Conservation (phyloP, 2,888 invertebrate species). For the Pocota personata region DNA sequence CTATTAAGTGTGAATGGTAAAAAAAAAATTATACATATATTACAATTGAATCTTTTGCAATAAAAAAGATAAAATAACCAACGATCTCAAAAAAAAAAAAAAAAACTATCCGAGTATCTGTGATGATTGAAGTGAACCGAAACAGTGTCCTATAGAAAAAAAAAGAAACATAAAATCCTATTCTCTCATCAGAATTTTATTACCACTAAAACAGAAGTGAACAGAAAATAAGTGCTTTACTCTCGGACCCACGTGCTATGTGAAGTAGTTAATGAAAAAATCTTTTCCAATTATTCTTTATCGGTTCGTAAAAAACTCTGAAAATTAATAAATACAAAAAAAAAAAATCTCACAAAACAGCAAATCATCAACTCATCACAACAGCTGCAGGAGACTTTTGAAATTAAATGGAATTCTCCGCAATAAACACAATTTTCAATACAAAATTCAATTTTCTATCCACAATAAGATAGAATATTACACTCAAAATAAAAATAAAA, state of each 20-base stretch:
- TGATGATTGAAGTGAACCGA: conserved; percentile 39
- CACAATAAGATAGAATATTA: conserved; percentile 24
- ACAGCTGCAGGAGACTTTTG: conserved; percentile 26
- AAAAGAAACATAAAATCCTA: conserved; percentile 36
- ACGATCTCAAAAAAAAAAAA: conserved; percentile 27
- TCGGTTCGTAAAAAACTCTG: conserved; percentile 36
- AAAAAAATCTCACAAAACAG: background rate
- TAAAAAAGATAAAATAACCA: conserved; percentile 35
- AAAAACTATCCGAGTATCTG: conserved; percentile 13
- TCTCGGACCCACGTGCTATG: conserved; percentile 57
- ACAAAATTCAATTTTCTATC: conserved; percentile 43
- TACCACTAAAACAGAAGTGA: conserved; percentile 66
- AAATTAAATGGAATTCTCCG: conserved; percentile 46
- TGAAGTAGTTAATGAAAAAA: conserved; percentile 39
- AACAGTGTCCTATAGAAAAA: conserved; percentile 27
- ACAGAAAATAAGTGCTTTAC: conserved; percentile 53
- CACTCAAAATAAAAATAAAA: conserved; percentile 27
- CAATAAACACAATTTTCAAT: conserved; percentile 17
- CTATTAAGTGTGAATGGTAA: conserved; percentile 18
- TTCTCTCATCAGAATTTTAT: conserved; percentile 64
- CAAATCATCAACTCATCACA: conserved; percentile 30
- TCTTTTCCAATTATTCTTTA: conserved; percentile 51
- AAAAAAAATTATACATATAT: background rate
- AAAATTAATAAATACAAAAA: conserved; percentile 11
- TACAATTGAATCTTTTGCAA: conserved; percentile 33